Base-by-base conservation (phyloP, 1,140 invertebrate genomes). In the Psix sp. region DNA sequence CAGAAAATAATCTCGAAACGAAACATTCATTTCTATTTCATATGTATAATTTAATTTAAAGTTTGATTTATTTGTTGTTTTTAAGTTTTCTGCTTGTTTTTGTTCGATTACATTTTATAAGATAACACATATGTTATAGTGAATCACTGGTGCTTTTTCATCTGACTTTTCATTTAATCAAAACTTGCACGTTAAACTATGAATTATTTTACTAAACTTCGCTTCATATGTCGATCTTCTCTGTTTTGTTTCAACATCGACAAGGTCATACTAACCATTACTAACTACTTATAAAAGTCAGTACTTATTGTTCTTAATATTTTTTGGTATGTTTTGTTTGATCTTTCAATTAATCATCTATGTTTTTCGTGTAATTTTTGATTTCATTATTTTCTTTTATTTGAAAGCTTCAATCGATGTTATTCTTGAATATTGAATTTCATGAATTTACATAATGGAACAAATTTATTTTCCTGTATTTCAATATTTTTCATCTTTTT, bases 251-350 rank as follows among this genome's bases (percentile, higher is more conserved):
- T 90, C 90, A 91, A 90, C 90, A 89, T 89, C 89, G 90, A 90
- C 88, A 95, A 94, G 90, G 92, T 93, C 84, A 90, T 94, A 88
- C 91, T 94, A 89, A 93, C 93, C 88, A 93, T 94, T 91, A 94
- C 94, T 91, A 95, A 94, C 91, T 93, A 93, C 88, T 90, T 94
- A 87, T 93, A 94, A 89, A 92, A 93, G 92, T 94, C 92, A 91
- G 90, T 91, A 90, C 88, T 87, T 84, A 84, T 84, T 84, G 72
- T 81, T 81, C 82, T 81, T 63, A 78, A 80, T 49, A 63, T 71
- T 45, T 73, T 73, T 45, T 46, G n/a, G n/a, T n/a, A 54, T 31
- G 3, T 39, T n/a, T n/a, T n/a, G n/a, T 57, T 43, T 73, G 36
- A 29, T 76, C 62, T 56, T 65, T 57, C 33, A 35, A 5, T 10